Percentiles rank a stretch among this genome's conserved stretches.
These are phyloP conservation scores for Lasioglossum marginatum DNA, from an alignment of 2,888 invertebrate species.

Conservation along the genomic window DNA sequence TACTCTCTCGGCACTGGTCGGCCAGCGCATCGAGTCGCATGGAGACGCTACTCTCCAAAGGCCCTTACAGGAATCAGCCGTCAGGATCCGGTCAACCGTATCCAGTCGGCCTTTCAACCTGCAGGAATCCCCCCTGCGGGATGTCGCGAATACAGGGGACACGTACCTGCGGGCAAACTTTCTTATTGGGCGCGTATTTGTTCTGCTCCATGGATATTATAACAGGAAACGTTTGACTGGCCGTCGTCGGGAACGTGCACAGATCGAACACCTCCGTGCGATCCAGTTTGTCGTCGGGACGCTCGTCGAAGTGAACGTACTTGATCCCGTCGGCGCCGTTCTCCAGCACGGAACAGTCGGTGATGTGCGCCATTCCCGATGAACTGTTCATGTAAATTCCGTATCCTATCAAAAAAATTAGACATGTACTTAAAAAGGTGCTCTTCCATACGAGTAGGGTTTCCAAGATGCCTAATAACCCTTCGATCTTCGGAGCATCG, in stretches of 20 bases:
- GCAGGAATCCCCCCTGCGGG: too few relatives aligned
- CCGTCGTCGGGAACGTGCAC: constrained; percentile 93
- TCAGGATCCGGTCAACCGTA: too few relatives aligned
- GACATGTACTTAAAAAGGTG: too few relatives aligned
- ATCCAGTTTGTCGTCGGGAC: constrained; percentile 91
- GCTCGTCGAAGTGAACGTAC: constrained; percentile 93
- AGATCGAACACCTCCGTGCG: constrained; percentile 92
- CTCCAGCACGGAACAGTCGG: constrained; percentile 91
- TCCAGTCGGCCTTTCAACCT: too few relatives aligned
- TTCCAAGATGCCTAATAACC: not conserved
- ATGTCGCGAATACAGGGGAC: not conserved
- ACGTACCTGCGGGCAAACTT: constrained; percentile 90
- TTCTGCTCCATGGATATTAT: constrained; percentile 93
- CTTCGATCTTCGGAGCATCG: too few relatives aligned
- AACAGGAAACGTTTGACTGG: constrained; percentile 95
- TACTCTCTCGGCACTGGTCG: too few relatives aligned
- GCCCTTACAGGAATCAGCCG: too few relatives aligned
- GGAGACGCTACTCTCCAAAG: too few relatives aligned
- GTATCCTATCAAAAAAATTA: constrained; percentile 87
- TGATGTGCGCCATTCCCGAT: constrained; percentile 92
- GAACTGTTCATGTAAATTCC: constrained; percentile 96
- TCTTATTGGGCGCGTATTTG: constrained; percentile 88
- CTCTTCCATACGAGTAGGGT: not conserved
- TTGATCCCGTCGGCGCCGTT: constrained; percentile 97
- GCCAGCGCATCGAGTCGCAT: too few relatives aligned